These are phyloP conservation scores for Brachionus manjavacas DNA, from an alignment of 1,140 invertebrate genomes.

Conservation along the genomic window DNA sequence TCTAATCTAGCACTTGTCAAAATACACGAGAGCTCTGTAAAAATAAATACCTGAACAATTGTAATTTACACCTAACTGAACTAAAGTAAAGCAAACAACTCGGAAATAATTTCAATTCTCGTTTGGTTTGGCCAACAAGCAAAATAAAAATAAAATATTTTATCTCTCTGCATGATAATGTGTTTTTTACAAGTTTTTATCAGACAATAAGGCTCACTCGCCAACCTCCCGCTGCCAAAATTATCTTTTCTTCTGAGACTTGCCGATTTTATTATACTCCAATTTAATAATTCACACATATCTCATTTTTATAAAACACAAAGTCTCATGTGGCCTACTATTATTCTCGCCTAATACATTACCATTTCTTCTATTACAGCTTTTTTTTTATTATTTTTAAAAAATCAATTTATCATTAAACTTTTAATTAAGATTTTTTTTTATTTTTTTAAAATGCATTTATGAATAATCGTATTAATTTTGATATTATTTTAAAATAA, in stretches of 20 bases:
- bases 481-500: too few relatives aligned
- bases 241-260: neutral
- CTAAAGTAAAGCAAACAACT: neutral
- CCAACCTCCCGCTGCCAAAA: neutral
- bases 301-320: neutral
- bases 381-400: neutral
- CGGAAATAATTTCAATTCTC: neutral
- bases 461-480: too few relatives aligned
- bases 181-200: constrained; percentile 31
- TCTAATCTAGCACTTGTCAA: constrained; percentile 23
- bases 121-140: neutral
- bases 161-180: constrained; percentile 6
- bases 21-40: neutral
- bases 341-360: neutral
- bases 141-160: neutral
- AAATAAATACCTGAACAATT: neutral
- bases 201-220: neutral
- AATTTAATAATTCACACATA: constrained; percentile 25
- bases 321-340: neutral
- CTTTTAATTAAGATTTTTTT: too few relatives aligned
- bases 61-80: neutral
- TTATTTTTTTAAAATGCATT: too few relatives aligned
- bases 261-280: neutral
- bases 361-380: neutral
- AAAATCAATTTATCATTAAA: too few relatives aligned